A percentile compares a stretch with the other conserved stretches of the same genome.
Conservation (phyloP, 2,113 vertebrate species). For the Dicerorhinus sumatrensis region DNA sequence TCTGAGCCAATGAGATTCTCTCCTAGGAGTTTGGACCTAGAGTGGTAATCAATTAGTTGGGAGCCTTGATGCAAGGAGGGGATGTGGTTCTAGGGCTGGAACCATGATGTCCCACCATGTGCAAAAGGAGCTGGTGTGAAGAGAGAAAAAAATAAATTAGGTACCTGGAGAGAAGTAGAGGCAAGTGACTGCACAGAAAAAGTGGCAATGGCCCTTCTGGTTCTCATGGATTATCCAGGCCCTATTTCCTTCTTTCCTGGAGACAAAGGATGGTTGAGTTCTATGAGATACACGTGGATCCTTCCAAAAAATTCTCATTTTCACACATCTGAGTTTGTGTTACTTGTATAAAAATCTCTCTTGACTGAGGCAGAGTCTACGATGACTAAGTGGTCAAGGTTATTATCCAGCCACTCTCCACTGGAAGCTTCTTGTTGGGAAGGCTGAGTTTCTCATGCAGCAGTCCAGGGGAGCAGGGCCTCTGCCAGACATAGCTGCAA, state of each 20-base stretch:
- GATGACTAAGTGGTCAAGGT: not conserved
- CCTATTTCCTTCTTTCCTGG: not conserved
- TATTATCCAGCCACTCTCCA: not conserved
- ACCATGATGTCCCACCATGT: not conserved
- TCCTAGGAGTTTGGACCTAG: not conserved
- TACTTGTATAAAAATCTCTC: not conserved
- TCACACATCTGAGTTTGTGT: not conserved
- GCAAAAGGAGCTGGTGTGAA: not conserved
- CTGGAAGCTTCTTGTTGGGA: not conserved
- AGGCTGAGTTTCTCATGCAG: not conserved
- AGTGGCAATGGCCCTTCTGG: not conserved
- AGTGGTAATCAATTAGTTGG: not conserved
- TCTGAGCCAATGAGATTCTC: not conserved
- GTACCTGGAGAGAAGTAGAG: not conserved
- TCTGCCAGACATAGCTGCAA: not conserved
- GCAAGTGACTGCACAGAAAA: not conserved
- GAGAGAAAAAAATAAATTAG: not conserved
- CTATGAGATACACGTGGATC: not conserved
- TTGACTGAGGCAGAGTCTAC: not conserved
- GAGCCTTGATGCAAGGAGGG: not conserved
- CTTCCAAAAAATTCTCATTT: slow-evolving; percentile 37
- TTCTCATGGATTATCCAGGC: not conserved
- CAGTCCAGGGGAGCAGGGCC: not conserved
- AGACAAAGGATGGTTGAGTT: not conserved
- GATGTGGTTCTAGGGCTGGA: not conserved